These are phyloP conservation scores for Menidia menidia DNA, from an alignment of 2,797 vertebrate genomes.

Conservation along the genomic window DNA sequence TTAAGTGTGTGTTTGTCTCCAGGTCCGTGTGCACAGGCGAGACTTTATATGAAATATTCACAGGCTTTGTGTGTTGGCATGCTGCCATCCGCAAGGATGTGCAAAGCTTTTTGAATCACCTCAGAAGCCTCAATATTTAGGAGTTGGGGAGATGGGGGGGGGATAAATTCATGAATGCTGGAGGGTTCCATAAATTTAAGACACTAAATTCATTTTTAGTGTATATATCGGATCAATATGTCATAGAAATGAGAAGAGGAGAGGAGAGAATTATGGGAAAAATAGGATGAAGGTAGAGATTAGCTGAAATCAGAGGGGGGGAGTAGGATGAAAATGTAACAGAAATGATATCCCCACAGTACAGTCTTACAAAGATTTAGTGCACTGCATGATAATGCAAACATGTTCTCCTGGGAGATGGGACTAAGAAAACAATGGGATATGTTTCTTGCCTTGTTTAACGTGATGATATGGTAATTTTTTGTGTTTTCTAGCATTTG, in stretches of 20 bases:
- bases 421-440: constrained; percentile 1
- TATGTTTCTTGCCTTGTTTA: not conserved
- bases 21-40: constrained; percentile 5
- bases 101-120: constrained; percentile 56
- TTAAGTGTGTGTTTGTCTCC: constrained; percentile 14
- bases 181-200: constrained; percentile 67
- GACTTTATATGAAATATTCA: constrained; percentile 59
- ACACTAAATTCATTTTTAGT: constrained; percentile 64
- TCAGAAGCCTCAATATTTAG: constrained; percentile 51
- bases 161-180: constrained; percentile 55
- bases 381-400: not conserved
- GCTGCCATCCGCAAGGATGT: constrained; percentile 51
- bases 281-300: not conserved
- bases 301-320: constrained; percentile 3
- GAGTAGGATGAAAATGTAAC: constrained; percentile 3
- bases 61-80: constrained; percentile 58
- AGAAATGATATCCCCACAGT: constrained; percentile 21
- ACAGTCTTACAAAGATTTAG: constrained; percentile 9
- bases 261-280: constrained; percentile 2
- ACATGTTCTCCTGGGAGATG: constrained; percentile 1
- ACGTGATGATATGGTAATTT: not conserved
- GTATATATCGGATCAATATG: constrained; percentile 61
- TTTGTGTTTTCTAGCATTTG: not conserved
- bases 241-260: constrained; percentile 37
- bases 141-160: constrained; percentile 30